Conservation (phyloP, 2,888 invertebrate species). For the Plusia festucae region DNA sequence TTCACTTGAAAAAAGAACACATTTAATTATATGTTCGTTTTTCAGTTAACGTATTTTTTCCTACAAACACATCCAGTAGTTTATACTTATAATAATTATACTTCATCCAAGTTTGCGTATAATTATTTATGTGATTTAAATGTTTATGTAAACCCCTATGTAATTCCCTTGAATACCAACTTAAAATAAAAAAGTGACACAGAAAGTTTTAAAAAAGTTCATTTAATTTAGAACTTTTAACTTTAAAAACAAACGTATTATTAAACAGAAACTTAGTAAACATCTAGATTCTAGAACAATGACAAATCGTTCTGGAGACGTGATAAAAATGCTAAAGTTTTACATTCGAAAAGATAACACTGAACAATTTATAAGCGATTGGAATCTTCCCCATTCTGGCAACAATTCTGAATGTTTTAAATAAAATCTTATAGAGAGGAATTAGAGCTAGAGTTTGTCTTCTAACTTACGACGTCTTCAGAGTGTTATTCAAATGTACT, state of each 20-base stretch:
- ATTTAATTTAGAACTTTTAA: too few species aligned
- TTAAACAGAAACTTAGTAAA: neutral
- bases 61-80: too few species aligned
- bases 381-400: neutral
- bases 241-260: neutral
- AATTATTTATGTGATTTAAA: too few species aligned
- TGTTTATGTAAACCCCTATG: too few species aligned
- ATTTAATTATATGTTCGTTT: neutral
- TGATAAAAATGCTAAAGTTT: neutral
- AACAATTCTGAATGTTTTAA: neutral
- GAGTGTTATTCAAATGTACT: too few species aligned
- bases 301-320: neutral
- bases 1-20: neutral
- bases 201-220: too few species aligned
- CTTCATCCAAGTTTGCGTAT: too few species aligned
- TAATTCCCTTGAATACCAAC: too few species aligned
- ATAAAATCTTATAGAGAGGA: neutral
- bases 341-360: constrained; percentile 1
- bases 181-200: too few species aligned
- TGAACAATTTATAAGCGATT: constrained; percentile 7
- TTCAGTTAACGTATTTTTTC: too few species aligned
- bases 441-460: neutral
- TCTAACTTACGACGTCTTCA: neutral
- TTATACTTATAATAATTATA: too few species aligned
- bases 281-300: neutral